Percentiles rank a stretch among this genome's conserved stretches.
Evolutionary conservation across 2,113 vertebrate species (phyloP).

Genomic region (Cinclus cinclus): DNA sequence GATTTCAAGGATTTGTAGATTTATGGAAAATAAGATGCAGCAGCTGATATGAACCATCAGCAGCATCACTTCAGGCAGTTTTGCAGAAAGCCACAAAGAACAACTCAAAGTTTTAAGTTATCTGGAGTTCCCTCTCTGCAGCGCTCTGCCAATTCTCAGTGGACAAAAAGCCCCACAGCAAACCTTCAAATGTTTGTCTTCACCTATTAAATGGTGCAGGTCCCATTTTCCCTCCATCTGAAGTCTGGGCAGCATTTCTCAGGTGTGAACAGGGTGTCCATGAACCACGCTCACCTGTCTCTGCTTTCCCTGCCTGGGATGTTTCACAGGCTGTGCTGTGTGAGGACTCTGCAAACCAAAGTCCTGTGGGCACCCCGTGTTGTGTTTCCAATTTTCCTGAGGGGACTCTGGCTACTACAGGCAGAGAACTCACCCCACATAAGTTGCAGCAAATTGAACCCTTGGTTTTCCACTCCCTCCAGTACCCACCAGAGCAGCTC

Average conservation of each 20-base stretch:
- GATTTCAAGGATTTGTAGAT: not conserved
- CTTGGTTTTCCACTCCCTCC: rapidly evolving
- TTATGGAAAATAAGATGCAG: rapidly evolving
- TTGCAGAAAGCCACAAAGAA: not conserved
- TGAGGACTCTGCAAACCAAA: not conserved
- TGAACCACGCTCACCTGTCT: not conserved
- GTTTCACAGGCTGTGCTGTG: not conserved
- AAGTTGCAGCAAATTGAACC: not conserved
- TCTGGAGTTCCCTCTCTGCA: not conserved
- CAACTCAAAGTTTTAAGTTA: rapidly evolving
- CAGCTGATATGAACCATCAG: not conserved
- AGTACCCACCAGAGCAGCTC: slow-evolving; percentile 92
- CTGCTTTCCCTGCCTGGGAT: rapidly evolving
- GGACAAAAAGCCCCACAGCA: not conserved
- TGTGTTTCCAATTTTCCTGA: not conserved
- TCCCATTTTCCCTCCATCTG: not conserved
- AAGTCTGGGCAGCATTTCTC: not conserved
- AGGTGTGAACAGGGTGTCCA: not conserved
- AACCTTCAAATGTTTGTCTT: not conserved
- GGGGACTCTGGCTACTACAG: not conserved
- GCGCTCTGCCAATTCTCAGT: not conserved
- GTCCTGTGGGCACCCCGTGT: rapidly evolving
- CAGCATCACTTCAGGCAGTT: not conserved
- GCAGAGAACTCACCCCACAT: not conserved
- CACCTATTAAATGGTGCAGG: not conserved